These are phyloP conservation scores for Diadromus collaris DNA, from an alignment of 2,888 invertebrate genomes.

Conservation along the genomic window DNA sequence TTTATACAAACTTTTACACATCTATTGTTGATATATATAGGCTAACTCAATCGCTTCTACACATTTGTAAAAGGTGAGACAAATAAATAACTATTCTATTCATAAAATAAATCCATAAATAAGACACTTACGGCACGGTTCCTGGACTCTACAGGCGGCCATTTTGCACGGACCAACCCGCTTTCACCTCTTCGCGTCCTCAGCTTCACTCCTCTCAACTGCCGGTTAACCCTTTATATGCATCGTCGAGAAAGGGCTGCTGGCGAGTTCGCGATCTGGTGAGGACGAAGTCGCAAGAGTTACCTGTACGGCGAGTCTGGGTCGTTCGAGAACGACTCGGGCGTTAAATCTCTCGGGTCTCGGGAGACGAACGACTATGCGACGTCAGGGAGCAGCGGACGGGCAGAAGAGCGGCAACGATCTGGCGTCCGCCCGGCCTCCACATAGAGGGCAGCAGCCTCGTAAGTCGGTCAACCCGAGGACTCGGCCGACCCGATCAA, in stretches of 20 bases:
- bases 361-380: conserved; percentile 67
- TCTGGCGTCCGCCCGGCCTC: conserved; percentile 47
- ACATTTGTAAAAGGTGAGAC: too few relatives aligned
- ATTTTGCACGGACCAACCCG: not conserved
- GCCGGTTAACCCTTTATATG: conserved; percentile 36
- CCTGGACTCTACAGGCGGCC: not conserved
- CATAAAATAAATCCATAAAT: too few relatives aligned
- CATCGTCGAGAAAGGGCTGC: conserved; percentile 41
- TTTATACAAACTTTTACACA: too few relatives aligned
- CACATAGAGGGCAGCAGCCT: conserved; percentile 59
- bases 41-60: too few relatives aligned
- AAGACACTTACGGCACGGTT: too few relatives aligned
- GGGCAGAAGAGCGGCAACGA: conserved; percentile 33
- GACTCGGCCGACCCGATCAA: conserved; percentile 61
- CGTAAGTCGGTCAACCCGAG: conserved; percentile 75
- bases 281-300: conserved; percentile 36
- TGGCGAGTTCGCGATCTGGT: conserved; percentile 24
- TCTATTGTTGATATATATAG: too few relatives aligned
- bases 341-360: conserved; percentile 78
- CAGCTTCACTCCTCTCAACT: conserved; percentile 17
- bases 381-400: conserved; percentile 13
- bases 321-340: conserved; percentile 66
- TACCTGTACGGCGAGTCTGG: conserved; percentile 64
- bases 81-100: too few relatives aligned
- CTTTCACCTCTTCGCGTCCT: not conserved